phyloP scores from a whole-genome alignment of 2,888 invertebrate genomes.

The Drosophila yooni region DNA sequence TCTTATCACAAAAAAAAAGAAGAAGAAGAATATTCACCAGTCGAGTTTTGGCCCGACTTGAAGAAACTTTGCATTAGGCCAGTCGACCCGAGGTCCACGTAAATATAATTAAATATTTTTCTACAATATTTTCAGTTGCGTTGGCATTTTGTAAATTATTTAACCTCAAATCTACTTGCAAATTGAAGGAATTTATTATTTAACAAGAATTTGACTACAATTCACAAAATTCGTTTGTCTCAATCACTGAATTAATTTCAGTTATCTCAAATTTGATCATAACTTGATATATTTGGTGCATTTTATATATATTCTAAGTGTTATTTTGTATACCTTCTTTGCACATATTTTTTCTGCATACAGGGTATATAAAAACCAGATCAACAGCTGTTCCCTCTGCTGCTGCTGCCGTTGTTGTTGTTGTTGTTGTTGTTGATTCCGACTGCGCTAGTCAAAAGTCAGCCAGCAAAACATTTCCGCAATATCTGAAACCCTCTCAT shows the following conservation, averaged over 20 bases:
- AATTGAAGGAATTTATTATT: not conserved
- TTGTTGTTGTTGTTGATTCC: slow-evolving; percentile 20
- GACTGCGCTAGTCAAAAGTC: slow-evolving; percentile 43
- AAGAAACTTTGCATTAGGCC: not conserved
- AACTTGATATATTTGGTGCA: not conserved
- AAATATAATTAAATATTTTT: not conserved
- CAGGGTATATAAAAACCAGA: slow-evolving; percentile 39
- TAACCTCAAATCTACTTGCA: not conserved
- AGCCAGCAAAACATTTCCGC: slow-evolving; percentile 77
- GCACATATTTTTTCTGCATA: not conserved
- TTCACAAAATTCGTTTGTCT: not conserved
- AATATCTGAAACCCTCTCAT: slow-evolving; percentile 58
- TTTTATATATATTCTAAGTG: not conserved
- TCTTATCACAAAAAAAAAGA: slow-evolving; percentile 7
- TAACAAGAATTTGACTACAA: not conserved
- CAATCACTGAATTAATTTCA: not conserved
- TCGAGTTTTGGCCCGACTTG: not conserved
- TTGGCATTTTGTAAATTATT: not conserved
- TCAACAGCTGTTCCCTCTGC: slow-evolving; percentile 28
- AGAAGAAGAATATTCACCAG: not conserved
- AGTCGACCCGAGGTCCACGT: not conserved
- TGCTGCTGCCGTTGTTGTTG: slow-evolving; percentile 5
- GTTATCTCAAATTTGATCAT: no score
- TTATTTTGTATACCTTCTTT: not conserved
- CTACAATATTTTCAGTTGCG: not conserved